Base-by-base conservation (phyloP, 2,797 vertebrate genomes). In the Alfaro cultratus region DNA sequence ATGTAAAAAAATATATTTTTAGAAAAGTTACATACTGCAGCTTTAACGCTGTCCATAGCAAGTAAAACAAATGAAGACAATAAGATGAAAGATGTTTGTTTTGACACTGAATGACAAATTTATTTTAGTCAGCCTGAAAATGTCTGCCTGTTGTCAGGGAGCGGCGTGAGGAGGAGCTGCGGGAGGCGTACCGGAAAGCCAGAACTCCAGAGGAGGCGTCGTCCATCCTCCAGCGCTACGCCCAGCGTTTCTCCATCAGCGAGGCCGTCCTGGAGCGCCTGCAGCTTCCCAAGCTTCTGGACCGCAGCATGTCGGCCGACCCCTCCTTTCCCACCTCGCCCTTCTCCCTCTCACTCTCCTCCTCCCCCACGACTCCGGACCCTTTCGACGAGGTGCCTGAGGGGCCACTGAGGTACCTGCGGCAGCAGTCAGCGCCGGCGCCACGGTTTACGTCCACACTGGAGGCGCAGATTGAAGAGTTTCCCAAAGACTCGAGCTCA, bases 161-260 rank as follows among this genome's bases (percentile, higher is more conserved):
- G 89, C 96, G 96, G 8, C 96, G 99, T 79, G 98, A 99, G 90
- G 94, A 95, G 64, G 97, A 98, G 67, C 89, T 99, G 68, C 97
- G 98, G 0, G 94, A 96, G 4, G 97, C 97, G 0, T 99, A 99
- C 91, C 95, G 94, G 87, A 96, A 89, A 0, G 99, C 99, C 5
- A 94, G 88, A 80, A 96, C 96, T 0, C 96, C 95, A 0, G 97
- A 99, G 81, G 98, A 99, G 90, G 99, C 98, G 0, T 96, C 97
- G 0, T 87, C 87, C 23, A 96, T 99, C 68, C 96, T 99, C n/a
- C 97, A 97, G 3, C 96, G 96, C 68, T 99, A 99, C 80, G 97
- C 97, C 0, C 97, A 98, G 91, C 97, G 98, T 67, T 99, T 99
- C 95, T 98, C 97, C 90, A 97, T 99, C 95, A 99, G 98, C 1